Percentiles rank a stretch among this genome's conserved stretches.
Conservation (phyloP, 1,140 invertebrate genomes). For the Thaumetopoea pityocampa region DNA sequence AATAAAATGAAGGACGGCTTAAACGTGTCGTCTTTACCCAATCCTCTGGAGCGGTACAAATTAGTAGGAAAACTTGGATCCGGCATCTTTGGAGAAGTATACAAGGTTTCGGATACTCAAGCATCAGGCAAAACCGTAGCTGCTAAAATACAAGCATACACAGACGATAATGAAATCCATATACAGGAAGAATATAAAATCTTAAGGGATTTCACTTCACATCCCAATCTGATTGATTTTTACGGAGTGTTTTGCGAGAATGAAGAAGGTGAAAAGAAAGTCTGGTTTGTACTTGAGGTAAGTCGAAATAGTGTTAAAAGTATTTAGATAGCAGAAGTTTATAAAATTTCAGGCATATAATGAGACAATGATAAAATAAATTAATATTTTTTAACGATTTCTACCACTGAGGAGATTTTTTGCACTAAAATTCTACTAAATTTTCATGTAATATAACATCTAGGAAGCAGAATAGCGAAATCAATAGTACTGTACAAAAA, state of each 20-base stretch:
- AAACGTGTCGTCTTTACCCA: conserved; percentile 77
- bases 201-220: conserved; percentile 85
- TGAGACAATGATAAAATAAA: too few species aligned
- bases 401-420: too few species aligned
- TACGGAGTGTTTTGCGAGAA: conserved; percentile 88
- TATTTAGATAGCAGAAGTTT: neutral
- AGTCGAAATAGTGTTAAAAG: conserved; percentile 26
- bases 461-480: too few species aligned
- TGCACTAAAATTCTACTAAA: too few species aligned
- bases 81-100: conserved; percentile 86
- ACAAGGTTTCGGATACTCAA: conserved; percentile 84
- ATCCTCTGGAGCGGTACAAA: conserved; percentile 81
- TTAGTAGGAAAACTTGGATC: conserved; percentile 82
- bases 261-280: conserved; percentile 80
- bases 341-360: neutral
- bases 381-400: too few species aligned
- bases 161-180: conserved; percentile 80
- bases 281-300: conserved; percentile 95
- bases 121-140: conserved; percentile 84
- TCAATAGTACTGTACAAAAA: too few species aligned
- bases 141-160: conserved; percentile 87
- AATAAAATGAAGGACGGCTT: conserved; percentile 61
- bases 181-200: conserved; percentile 91
- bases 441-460: too few species aligned
- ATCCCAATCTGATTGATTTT: conserved; percentile 89